Evolutionary conservation across 2,797 vertebrate species (phyloP), one percentile per base, ranked within the genome.

Genomic region (Borostomias antarcticus): DNA sequence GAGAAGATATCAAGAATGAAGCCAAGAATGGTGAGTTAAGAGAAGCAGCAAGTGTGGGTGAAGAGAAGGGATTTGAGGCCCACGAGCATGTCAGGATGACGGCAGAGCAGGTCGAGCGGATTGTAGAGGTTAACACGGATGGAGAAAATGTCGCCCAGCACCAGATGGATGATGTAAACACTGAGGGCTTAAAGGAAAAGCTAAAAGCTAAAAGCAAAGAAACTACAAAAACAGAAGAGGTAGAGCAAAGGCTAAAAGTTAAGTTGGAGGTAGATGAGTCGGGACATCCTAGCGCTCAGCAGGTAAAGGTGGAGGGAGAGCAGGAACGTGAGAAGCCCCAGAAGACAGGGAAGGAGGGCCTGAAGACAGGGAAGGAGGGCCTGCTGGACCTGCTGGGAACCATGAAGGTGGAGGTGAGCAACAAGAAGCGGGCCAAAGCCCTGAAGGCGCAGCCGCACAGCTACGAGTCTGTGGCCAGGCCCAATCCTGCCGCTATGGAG

Each of bases 341-440:
- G 23, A 54, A 26, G 26, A 45, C n/a, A 54, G 30, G 23, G 29
- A 30, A 8, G 64, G n/a, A 28, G 9, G 13, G 19, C 13, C 75
- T 53, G 1, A 86, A 75, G 72, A 85, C 72, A 4, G 79, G 78
- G 1, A 96, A 95, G 75, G 82, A 93, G 72, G 81, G 78, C 70
- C 88, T 98, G 51, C 69, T 96, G 58, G 77, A 87, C 11, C 76
- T 98, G 30, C 91, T 99, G 51, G 89, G 92, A 68, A 65, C 64
- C 60, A 98, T 98, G 96, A 97, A 94, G 74, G 91, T 98, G 53
- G 93, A 96, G 51, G 84, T 94, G 60, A 95, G 85, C 21, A 90
- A 76, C 77, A 93, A 88, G 77, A 91, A 75, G 61, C 93, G 81
- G 37, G 70, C 87, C 0, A 88, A 86, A 68, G 51, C 61, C 0